Conservation (phyloP, 2,113 vertebrate species). For the Ophthalmolycus amberensis region DNA sequence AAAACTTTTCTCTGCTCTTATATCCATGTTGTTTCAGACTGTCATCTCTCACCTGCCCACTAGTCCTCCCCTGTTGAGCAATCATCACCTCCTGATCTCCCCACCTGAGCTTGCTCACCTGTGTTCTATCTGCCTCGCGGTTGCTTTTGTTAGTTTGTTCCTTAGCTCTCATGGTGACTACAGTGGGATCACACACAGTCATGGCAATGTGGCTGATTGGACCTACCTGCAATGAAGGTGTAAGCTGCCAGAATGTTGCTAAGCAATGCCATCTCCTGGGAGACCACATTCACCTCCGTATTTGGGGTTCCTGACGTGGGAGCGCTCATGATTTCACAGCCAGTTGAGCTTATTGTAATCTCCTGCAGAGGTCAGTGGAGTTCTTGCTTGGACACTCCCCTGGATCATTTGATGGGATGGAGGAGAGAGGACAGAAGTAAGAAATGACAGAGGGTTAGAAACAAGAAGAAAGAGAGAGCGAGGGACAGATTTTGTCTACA, state of each 20-base stretch:
- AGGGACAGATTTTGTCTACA: background rate
- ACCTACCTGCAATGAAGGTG: slow-evolving; percentile 90
- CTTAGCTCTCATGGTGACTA: background rate
- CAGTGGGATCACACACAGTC: background rate
- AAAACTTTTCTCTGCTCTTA: background rate
- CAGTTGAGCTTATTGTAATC: slow-evolving; percentile 8
- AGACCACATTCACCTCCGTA: slow-evolving; percentile 82
- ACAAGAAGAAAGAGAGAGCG: background rate
- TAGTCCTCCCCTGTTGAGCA: background rate
- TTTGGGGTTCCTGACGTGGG: slow-evolving; percentile 66
- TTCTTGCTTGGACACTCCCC: slow-evolving; percentile 10
- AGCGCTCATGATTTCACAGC: slow-evolving; percentile 75
- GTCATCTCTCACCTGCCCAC: background rate
- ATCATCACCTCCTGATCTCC: too few species aligned
- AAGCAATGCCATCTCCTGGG: slow-evolving; percentile 90
- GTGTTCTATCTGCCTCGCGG: background rate
- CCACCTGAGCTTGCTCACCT: background rate
- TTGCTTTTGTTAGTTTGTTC: background rate
- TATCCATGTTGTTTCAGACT: background rate
- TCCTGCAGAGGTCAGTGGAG: slow-evolving; percentile 23
- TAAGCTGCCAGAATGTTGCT: slow-evolving; percentile 93
- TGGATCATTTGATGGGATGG: background rate
- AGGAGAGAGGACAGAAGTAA: background rate
- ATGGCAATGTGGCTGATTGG: background rate
- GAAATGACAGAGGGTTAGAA: background rate